Base-by-base conservation (phyloP, 2,113 vertebrate genomes). In the Daboia siamensis region DNA sequence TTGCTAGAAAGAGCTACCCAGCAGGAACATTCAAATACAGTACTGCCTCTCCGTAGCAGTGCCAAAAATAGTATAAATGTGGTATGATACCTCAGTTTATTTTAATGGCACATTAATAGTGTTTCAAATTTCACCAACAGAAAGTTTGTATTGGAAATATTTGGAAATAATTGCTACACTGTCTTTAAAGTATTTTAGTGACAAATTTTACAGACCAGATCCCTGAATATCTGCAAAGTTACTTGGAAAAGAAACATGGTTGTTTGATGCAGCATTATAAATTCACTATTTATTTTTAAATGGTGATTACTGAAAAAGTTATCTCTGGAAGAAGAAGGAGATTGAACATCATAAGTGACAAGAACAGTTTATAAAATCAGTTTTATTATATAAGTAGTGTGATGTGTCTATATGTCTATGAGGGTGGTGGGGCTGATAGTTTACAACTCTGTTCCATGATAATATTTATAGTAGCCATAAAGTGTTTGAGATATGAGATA, bases 181-280 rank as follows among this genome's bases (percentile, higher is more conserved):
- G 7, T 90, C 44, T 85, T 61, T 92, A 92, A 88, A 48, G 87
- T 74, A 92, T 74, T 74, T 92, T 88, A 69, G 64, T 88, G 59
- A 26, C 57, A 52, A 8, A 44, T 39, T 48, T 39, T 92, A 21
- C 21, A 52, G 51, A 80, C 15, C 84, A 21, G 29, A 89, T 56
- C 33, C 11, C 44, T 85, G 59, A 59, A 85, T 56, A 59, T 39
- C 69, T 48, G 15, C 12, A 85, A 59, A 23, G n/a, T 17, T 85
- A 23, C 51, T 90, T 39, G 54, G 51, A 92, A 44, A 92, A 92
- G 13, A 46, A 57, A 51, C 12, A 51, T 74, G 23, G 39, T 74
- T 51, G 5, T 52, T 92, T 33, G 15, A 24, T 89, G 26, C 5
- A 52, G 12, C 24, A 46, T 85, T 59, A 59, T 24, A 69, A 87